Evolutionary conservation across 2,888 invertebrate genomes (phyloP), one percentile per base, ranked within the genome.

Genomic region (Drosophila meridiana): DNA sequence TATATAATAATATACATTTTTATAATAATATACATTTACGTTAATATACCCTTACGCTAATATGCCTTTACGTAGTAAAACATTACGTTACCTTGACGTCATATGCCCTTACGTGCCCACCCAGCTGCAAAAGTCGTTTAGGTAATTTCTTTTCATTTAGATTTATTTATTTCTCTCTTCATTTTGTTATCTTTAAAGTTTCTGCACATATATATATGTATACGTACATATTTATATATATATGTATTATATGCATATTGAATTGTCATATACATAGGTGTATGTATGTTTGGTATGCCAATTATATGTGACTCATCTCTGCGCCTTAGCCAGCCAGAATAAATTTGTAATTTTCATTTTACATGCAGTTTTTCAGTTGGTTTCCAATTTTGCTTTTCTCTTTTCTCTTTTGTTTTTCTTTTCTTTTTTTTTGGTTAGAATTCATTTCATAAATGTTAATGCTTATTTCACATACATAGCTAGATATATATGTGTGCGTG

Each of bases 151-250:
- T 76, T 76, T 83, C 85, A 74, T 80, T 87, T 82, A 79, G 77
- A 80, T 83, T 84, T 80, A 85, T 83, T 87, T 73, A 74, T 69
- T 77, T 79, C 53, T 76, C 73, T 69, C 73, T 80, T 72, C 62
- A 85, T 79, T 69, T 63, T 67, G 64, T 43, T 62, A 52, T 68
- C 43, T 63, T 61, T 76, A 65, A 59, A 59, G 62, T 62, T 28
- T 72, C 60, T 59, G 73, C 73, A 43, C 52, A 43, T 55, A 58
- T 60, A 66, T 60, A 60, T 64, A 62, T 63, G 58, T 45, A 48
- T 71, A 52, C 30, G 6, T 32, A n/a, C 13, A 20, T 13, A 20
- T 43, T 40, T 45, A 30, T 42, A 43, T 43, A 43, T 64, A 63
- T 36, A 59, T 70, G 42, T 42, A 32, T 55, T 38, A 28, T 55